These are phyloP conservation scores for Endotricha flammealis DNA, from an alignment of 2,888 invertebrate species.

Conservation along the genomic window DNA sequence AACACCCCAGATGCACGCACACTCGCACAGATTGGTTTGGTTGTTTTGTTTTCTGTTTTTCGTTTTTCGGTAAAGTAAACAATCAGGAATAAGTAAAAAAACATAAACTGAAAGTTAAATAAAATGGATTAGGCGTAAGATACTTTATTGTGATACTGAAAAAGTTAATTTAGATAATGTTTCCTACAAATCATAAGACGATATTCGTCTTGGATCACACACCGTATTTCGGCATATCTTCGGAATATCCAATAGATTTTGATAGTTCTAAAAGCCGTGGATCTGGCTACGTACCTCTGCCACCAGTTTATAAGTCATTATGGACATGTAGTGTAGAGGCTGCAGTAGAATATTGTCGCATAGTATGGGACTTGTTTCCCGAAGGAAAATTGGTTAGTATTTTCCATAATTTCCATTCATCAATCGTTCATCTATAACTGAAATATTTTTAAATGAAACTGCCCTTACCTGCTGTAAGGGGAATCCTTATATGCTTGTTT, in stretches of 20 bases:
- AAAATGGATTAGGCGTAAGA: no score
- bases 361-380: slow-evolving; percentile 98
- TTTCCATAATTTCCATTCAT: slow-evolving; percentile 6
- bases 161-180: slow-evolving; percentile 53
- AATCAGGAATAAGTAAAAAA: no score
- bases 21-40: no score
- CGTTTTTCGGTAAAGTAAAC: no score
- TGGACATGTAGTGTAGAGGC: slow-evolving; percentile 99
- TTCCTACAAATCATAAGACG: slow-evolving; percentile 93
- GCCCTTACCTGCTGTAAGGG: no score
- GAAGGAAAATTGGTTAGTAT: slow-evolving; percentile 86
- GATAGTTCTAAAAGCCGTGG: slow-evolving; percentile 85
- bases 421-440: no score
- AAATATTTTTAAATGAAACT: no score
- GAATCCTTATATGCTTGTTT: no score
- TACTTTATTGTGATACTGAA: no score
- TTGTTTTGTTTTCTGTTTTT: no score
- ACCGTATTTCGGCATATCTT: slow-evolving; percentile 91
- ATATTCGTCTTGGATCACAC: slow-evolving; percentile 97
- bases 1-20: no score
- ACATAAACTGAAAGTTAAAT: no score
- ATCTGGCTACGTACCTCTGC: slow-evolving; percentile 84
- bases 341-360: slow-evolving; percentile 96
- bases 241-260: slow-evolving; percentile 89
- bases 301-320: slow-evolving; percentile 92